Conservation (phyloP, 2,113 vertebrate genomes). For the Strigops habroptila region DNA sequence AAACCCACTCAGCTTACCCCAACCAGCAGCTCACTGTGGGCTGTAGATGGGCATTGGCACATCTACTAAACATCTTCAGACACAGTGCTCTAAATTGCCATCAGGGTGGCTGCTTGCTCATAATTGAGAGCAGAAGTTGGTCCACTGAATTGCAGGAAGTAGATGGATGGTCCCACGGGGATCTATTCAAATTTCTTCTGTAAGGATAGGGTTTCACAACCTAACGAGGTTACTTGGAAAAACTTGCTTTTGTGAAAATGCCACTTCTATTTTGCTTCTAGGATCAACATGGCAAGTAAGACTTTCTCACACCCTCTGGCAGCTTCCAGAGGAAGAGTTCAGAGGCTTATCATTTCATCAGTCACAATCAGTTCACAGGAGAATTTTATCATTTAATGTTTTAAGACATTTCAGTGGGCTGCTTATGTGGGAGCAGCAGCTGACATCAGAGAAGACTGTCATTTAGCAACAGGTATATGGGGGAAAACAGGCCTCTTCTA, state of each 20-base stretch:
- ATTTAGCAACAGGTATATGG: background rate
- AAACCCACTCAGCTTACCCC: background rate
- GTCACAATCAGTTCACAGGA: background rate
- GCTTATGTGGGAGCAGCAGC: constrained; percentile 1
- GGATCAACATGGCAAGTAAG: constrained; percentile 9
- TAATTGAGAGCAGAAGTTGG: background rate
- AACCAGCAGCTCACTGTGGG: background rate
- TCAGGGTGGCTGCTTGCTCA: background rate
- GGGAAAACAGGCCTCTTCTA: background rate
- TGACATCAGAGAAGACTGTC: background rate
- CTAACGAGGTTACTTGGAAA: background rate
- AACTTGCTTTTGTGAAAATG: constrained; percentile 7
- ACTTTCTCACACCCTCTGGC: constrained; percentile 30
- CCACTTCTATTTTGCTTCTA: constrained; percentile 5
- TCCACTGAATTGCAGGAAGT: background rate
- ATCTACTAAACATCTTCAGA: background rate
- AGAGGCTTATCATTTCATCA: constrained; percentile 10
- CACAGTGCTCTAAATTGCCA: background rate
- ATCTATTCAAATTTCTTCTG: background rate
- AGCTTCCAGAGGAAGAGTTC: constrained; percentile 36
- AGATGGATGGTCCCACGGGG: background rate
- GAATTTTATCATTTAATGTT: constrained; percentile 1
- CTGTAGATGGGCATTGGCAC: background rate
- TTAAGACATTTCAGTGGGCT: constrained; percentile 16
- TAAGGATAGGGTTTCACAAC: background rate